A percentile compares a stretch with the other conserved stretches of the same genome.
These are phyloP conservation scores for Numida meleagris DNA, from an alignment of 2,113 vertebrate genomes.

Conservation along the genomic window DNA sequence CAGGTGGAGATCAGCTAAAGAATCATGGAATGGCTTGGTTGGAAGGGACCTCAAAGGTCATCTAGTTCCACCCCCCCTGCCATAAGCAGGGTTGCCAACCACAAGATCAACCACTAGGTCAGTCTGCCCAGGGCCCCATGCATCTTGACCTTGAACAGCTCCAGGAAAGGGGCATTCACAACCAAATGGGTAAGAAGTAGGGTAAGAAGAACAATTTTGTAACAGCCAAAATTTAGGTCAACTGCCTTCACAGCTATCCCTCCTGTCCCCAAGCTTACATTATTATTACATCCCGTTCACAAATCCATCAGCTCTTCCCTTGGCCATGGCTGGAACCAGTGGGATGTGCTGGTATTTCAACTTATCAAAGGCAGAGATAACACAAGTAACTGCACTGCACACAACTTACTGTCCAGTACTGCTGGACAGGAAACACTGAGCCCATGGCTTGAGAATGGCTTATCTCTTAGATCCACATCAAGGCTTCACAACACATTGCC, in stretches of 20 bases:
- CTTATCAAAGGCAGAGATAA: background rate
- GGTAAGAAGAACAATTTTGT: background rate
- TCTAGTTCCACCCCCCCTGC: too few relatives aligned
- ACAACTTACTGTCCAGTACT: background rate
- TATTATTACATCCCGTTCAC: background rate
- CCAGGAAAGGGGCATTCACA: too few relatives aligned
- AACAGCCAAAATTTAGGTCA: background rate
- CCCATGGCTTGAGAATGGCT: background rate
- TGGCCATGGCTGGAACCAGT: background rate
- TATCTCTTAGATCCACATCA: background rate
- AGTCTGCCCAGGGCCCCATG: too few relatives aligned
- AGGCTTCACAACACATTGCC: background rate
- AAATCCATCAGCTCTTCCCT: background rate
- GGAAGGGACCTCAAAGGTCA: too few relatives aligned
- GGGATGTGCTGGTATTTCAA: fast-evolving
- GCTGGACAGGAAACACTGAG: background rate
- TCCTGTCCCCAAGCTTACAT: background rate
- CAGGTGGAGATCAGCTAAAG: background rate
- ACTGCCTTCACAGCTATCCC: background rate
- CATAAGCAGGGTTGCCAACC: too few relatives aligned
- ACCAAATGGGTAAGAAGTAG: too few relatives aligned
- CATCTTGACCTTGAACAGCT: too few relatives aligned
- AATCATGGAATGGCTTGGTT: too few relatives aligned
- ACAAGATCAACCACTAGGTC: too few relatives aligned
- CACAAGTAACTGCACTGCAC: background rate